These are phyloP conservation scores for Stratiomys singularior DNA, from an alignment of 2,888 invertebrate species.

Conservation along the genomic window DNA sequence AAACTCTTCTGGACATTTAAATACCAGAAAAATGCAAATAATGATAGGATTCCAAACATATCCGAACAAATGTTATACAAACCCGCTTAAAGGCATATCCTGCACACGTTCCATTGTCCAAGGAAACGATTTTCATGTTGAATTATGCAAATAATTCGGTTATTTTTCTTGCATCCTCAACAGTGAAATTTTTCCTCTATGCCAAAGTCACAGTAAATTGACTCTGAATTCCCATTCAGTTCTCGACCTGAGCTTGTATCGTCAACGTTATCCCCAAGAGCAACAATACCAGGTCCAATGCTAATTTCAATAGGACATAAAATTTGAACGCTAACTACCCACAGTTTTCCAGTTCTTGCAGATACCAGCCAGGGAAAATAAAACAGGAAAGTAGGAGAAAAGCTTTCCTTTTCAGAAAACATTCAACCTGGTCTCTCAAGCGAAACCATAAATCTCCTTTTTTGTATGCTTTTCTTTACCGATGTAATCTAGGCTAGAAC, in stretches of 20 bases:
- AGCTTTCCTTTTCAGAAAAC: constrained; percentile 27
- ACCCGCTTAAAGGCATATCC: not conserved
- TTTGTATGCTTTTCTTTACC: not conserved
- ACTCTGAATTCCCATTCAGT: not conserved
- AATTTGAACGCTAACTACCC: constrained; percentile 37
- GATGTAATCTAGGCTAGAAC: not conserved
- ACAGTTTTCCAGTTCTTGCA: constrained; percentile 17
- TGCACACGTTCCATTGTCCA: not conserved
- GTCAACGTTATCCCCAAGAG: not conserved
- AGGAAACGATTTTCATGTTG: constrained; percentile 19
- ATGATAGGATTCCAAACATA: not conserved
- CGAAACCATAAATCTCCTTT: constrained; percentile 31
- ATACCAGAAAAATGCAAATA: not conserved
- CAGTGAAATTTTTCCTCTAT: not conserved
- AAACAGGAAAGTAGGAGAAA: not conserved
- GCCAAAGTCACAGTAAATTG: constrained; percentile 1
- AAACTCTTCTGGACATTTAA: no score
- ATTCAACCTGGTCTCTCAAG: constrained; percentile 23
- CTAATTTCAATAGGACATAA: constrained; percentile 41
- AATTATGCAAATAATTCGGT: constrained; percentile 36
- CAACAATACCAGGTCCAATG: constrained; percentile 20
- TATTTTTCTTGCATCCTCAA: constrained; percentile 12
- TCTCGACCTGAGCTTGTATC: not conserved
- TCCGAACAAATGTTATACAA: not conserved
- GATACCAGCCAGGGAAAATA: not conserved